Percentiles rank a stretch among this genome's conserved stretches.
Conservation (phyloP, 30 jellyfish, hydroid and myxozoan genomes). For the Catostylus mosaicus region DNA sequence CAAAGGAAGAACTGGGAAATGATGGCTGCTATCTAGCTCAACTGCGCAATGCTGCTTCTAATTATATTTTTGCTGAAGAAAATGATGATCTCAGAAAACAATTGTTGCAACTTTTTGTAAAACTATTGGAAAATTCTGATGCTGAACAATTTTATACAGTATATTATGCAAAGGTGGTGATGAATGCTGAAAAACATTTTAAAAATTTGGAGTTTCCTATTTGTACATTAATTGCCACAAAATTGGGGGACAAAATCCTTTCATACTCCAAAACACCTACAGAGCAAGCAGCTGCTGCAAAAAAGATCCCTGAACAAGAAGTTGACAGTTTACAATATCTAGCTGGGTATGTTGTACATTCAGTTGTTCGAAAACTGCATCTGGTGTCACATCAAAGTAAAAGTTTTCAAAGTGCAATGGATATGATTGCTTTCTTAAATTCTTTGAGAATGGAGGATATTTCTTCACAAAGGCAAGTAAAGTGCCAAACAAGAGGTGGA, state of each 20-base stretch:
- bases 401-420: slow-evolving; percentile 5
- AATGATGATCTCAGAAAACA: background rate
- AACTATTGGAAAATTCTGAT: too few species aligned
- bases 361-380: slow-evolving; percentile 31
- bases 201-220: slow-evolving; percentile 31
- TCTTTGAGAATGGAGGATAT: slow-evolving; percentile 20
- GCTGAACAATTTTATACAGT: too few species aligned
- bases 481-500: slow-evolving; percentile 61
- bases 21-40: slow-evolving; percentile 30
- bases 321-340: slow-evolving; percentile 35
- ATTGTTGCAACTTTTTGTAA: slow-evolving; percentile 7
- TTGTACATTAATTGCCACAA: slow-evolving; percentile 43
- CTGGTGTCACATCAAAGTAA: slow-evolving; percentile 1
- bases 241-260: slow-evolving; percentile 21
- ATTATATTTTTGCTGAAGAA: too few species aligned
- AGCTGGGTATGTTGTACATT: slow-evolving; percentile 52
- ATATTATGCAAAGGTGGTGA: too few species aligned
- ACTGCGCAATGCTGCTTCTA: background rate
- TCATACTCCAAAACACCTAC: slow-evolving; percentile 12
- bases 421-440: slow-evolving; percentile 23
- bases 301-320: slow-evolving; percentile 29
- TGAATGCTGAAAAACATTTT: too few species aligned
- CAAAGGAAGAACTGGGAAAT: slow-evolving; percentile 36
- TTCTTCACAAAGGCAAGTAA: too few species aligned
- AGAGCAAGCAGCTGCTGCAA: slow-evolving; percentile 32